phyloP scores from a whole-genome alignment of 2,113 vertebrate genomes.

The Dasyornis broadbenti region DNA sequence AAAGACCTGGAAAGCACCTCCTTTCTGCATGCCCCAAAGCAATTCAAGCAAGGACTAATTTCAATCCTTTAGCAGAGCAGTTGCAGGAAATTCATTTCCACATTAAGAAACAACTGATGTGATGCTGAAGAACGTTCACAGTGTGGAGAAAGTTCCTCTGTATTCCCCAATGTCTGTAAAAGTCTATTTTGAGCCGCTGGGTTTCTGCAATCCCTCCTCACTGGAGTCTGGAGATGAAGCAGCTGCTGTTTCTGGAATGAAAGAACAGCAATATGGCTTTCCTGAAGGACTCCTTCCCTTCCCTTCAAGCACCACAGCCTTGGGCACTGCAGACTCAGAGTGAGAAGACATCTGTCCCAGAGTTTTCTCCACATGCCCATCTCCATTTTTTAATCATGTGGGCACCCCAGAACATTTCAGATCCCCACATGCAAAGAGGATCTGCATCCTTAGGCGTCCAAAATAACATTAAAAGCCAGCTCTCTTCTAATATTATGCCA shows the following conservation, averaged over 20 bases:
- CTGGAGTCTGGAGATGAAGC: background rate
- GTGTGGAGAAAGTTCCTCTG: background rate
- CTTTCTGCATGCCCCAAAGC: background rate
- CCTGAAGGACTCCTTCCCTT: background rate
- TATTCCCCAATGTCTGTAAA: background rate
- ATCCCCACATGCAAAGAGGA: background rate
- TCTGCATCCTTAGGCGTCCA: background rate
- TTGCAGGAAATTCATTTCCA: background rate
- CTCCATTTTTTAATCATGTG: background rate
- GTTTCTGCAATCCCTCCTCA: background rate
- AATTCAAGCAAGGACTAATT: background rate
- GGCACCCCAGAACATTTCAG: background rate
- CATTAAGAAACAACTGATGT: background rate
- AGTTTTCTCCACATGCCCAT: background rate
- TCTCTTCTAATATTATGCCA: background rate
- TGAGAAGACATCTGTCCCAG: background rate
- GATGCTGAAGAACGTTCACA: background rate
- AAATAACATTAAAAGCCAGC: background rate
- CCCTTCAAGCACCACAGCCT: background rate
- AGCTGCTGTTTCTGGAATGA: background rate
- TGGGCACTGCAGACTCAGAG: background rate
- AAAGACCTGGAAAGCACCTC: background rate
- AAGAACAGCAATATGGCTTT: background rate
- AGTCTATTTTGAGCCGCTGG: background rate
- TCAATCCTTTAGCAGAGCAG: background rate